Evolutionary conservation across 2,113 vertebrate species (phyloP).

Genomic region (Brachionichthys hirsutus): DNA sequence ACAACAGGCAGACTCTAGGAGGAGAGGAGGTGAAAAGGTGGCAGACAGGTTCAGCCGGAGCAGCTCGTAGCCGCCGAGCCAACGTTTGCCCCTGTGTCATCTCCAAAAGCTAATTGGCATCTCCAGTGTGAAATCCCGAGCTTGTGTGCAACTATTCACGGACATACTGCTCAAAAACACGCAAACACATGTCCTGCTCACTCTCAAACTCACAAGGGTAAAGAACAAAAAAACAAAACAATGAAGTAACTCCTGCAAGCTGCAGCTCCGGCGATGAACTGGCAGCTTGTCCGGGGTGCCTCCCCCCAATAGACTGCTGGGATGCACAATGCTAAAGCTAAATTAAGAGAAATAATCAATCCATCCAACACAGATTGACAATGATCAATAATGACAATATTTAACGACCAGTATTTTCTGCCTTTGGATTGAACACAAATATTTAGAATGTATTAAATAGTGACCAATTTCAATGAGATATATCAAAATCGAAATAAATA

Average conservation of each 20-base stretch:
- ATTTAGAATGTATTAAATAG: too few species aligned
- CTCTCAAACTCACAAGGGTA: neutral
- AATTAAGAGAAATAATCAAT: too few species aligned
- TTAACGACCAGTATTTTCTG: too few species aligned
- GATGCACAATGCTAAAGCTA: too few species aligned
- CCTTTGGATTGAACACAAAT: too few species aligned
- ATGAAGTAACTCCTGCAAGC: neutral
- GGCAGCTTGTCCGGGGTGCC: too few species aligned
- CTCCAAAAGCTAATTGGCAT: conserved; percentile 75
- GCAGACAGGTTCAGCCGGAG: conserved; percentile 45
- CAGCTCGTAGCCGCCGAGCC: conserved; percentile 63
- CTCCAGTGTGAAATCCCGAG: conserved; percentile 59
- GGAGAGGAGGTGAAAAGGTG: conserved; percentile 41
- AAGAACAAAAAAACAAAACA: neutral
- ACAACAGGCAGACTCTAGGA: conserved; percentile 25
- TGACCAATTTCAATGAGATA: too few species aligned
- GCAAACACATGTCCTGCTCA: neutral
- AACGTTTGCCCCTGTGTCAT: conserved; percentile 63
- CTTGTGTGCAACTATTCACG: conserved; percentile 45
- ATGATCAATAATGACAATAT: too few species aligned
- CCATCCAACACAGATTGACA: too few species aligned
- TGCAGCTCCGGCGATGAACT: too few species aligned
- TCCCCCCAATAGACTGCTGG: too few species aligned
- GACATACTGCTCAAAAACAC: conserved; percentile 36
- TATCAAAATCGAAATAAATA: too few species aligned